Percentiles rank a stretch among this genome's conserved stretches.
phyloP scores from a whole-genome alignment of 2,797 vertebrate species.

The Hafferia zeledoni region DNA sequence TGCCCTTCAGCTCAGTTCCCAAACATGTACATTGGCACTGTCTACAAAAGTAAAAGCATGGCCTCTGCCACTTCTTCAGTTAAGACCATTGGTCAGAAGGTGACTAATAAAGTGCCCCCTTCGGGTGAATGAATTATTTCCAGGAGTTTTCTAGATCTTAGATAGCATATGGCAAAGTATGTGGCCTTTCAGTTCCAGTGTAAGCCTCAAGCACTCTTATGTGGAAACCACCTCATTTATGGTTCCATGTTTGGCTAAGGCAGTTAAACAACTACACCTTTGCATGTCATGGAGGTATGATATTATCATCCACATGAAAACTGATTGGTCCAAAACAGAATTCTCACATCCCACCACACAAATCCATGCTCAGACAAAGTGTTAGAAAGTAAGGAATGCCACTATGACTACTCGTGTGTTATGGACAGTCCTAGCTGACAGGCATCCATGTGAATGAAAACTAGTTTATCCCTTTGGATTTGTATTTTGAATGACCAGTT shows the following conservation, averaged over 20 bases:
- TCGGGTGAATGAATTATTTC: neutral
- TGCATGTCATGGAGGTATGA: neutral
- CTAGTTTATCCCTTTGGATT: neutral
- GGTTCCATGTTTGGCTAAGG: neutral
- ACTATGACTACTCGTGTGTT: neutral
- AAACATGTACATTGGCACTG: neutral
- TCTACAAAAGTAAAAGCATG: neutral
- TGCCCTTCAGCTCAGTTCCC: neutral
- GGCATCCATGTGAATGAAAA: neutral
- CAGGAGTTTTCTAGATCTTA: neutral
- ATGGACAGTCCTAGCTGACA: neutral
- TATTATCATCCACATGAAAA: neutral
- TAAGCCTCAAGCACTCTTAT: neutral
- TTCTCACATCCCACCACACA: neutral
- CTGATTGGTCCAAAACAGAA: rapidly evolving
- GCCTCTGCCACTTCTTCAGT: neutral
- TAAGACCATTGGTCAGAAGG: neutral
- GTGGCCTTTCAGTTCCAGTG: neutral
- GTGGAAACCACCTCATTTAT: neutral
- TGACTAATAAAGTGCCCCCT: neutral
- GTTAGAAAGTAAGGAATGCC: neutral
- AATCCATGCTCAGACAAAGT: neutral
- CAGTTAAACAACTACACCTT: neutral
- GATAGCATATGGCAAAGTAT: neutral
- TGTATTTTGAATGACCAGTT: neutral